Evolutionary conservation across 2,113 vertebrate species (phyloP).

Genomic region (Leucosticte australis): DNA sequence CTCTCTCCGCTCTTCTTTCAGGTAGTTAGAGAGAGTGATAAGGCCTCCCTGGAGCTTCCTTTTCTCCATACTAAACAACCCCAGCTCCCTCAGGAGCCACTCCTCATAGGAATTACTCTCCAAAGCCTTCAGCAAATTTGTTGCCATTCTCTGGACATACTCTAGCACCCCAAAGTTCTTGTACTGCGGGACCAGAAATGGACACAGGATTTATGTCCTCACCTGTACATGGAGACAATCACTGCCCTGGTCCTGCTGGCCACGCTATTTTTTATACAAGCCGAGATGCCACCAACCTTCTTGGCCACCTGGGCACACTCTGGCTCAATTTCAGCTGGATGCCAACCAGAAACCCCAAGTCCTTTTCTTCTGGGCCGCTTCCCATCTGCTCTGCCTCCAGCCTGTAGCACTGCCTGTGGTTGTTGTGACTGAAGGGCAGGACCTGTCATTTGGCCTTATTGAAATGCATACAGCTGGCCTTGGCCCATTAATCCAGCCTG

Average conservation of each 20-base stretch:
- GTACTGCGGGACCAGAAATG: not conserved
- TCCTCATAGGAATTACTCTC: not conserved
- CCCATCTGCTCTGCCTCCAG: not conserved
- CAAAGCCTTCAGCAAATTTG: not conserved
- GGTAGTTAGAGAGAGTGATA: too few relatives aligned
- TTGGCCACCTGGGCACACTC: not conserved
- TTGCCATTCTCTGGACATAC: not conserved
- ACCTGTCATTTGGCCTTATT: not conserved
- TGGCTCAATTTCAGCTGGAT: not conserved
- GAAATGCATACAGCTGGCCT: too few relatives aligned
- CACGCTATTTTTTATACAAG: not conserved
- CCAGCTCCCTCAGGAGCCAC: accelerated
- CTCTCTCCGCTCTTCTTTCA: not conserved
- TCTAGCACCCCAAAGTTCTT: too few relatives aligned
- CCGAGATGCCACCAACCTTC: not conserved
- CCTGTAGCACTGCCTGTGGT: accelerated
- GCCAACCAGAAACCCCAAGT: accelerated
- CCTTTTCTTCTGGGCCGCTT: not conserved
- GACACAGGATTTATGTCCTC: not conserved
- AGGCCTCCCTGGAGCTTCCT: not conserved
- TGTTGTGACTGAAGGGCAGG: not conserved
- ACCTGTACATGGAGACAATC: not conserved
- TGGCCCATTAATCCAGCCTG: not conserved
- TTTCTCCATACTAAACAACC: not conserved
- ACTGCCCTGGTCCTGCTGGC: not conserved